A percentile compares a stretch with the other conserved stretches of the same genome.
Conservation (phyloP, 2,888 invertebrate genomes). For the Copidosoma aretas region DNA sequence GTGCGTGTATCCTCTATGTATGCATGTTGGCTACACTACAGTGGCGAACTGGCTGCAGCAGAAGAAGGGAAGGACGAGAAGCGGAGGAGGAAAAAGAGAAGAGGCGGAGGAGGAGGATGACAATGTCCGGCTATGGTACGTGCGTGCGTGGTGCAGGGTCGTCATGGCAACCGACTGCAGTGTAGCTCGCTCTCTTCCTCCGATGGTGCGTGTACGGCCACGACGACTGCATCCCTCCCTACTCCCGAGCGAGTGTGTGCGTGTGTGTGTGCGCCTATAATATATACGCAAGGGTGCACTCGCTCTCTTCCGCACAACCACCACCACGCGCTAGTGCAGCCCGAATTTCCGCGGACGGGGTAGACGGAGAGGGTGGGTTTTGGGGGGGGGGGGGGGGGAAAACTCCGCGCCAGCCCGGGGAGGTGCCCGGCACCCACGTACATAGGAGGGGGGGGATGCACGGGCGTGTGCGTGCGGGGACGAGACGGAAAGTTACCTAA, state of each 20-base stretch:
- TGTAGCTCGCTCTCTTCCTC: conserved; percentile 47
- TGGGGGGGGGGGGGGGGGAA: no score
- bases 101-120: conserved; percentile 39
- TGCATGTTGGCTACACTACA: no score
- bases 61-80: conserved; percentile 1
- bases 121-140: conserved; percentile 60
- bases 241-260: conserved; percentile 48
- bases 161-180: conserved; percentile 61
- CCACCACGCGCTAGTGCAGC: conserved; percentile 43
- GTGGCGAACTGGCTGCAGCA: neutral
- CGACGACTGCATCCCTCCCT: conserved; percentile 44
- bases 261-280: no score
- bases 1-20: no score
- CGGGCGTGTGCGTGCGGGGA: conserved; percentile 29
- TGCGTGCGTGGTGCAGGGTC: no score
- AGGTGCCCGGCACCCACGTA: conserved; percentile 10
- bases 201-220: conserved; percentile 33
- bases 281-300: no score
- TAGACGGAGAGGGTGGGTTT: no score
- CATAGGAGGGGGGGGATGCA: neutral
- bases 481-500: conserved; percentile 52
- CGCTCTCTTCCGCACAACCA: no score
- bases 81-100: conserved; percentile 4
- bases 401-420: conserved; percentile 37
- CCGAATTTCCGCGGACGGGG: conserved; percentile 57